Conservation (phyloP, 2,113 vertebrate genomes). For the Setophaga petechia region DNA sequence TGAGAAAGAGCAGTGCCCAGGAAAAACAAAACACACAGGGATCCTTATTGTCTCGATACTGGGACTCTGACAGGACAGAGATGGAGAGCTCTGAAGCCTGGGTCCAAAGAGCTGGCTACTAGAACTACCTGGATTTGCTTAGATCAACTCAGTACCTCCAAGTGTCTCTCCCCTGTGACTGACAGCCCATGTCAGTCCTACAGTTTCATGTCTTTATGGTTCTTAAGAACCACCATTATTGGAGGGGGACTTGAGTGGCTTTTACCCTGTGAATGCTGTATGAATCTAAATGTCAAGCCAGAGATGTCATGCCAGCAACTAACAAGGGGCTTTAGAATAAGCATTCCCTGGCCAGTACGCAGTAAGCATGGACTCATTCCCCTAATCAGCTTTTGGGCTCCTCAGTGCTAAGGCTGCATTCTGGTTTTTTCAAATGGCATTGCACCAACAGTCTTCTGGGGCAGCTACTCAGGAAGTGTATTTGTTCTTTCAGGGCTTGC, state of each 20-base stretch:
- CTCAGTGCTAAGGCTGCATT: background rate
- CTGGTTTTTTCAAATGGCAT: background rate
- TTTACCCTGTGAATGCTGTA: background rate
- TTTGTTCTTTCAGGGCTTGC: background rate
- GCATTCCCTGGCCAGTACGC: background rate
- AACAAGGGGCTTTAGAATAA: background rate
- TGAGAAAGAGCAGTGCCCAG: background rate
- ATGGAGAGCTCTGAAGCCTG: accelerated
- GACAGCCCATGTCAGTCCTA: accelerated
- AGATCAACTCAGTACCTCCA: background rate
- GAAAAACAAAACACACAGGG: background rate
- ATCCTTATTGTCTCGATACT: accelerated
- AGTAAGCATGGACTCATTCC: background rate
- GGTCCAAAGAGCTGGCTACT: background rate
- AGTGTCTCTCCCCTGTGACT: background rate
- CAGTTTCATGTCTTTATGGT: background rate
- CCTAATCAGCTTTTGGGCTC: background rate
- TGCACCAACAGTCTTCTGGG: background rate
- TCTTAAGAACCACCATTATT: background rate
- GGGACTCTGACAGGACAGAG: background rate
- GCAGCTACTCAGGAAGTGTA: background rate
- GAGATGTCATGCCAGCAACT: background rate
- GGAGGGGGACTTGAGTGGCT: background rate
- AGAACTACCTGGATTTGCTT: background rate
- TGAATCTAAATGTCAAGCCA: background rate